These are phyloP conservation scores for Tinamus major DNA, from an alignment of 2,797 vertebrate genomes.

Conservation along the genomic window DNA sequence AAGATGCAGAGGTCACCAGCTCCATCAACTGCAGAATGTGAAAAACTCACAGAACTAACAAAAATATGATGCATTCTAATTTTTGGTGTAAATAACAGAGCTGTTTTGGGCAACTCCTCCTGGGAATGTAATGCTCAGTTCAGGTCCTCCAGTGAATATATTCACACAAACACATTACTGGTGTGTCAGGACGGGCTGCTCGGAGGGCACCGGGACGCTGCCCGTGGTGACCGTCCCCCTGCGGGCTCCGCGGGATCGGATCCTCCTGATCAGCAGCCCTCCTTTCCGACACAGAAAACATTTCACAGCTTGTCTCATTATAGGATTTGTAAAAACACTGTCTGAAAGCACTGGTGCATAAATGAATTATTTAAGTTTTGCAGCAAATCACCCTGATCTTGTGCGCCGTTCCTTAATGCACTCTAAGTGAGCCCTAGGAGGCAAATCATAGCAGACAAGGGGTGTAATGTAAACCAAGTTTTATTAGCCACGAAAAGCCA, in stretches of 20 bases:
- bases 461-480: slow-evolving; percentile 89
- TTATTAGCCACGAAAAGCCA: slow-evolving; percentile 84
- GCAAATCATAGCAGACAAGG: slow-evolving; percentile 83
- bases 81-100: not conserved
- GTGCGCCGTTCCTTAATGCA: slow-evolving; percentile 84
- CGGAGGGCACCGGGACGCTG: not conserved
- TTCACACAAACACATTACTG: not conserved
- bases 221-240: slow-evolving; percentile 48
- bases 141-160: not conserved
- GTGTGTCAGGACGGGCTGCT: not conserved
- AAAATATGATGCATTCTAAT: not conserved
- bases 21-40: not conserved
- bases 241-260: slow-evolving; percentile 69
- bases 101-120: not conserved
- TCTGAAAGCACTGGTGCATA: slow-evolving; percentile 87
- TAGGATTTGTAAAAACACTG: slow-evolving; percentile 90
- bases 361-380: slow-evolving; percentile 93
- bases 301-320: slow-evolving; percentile 93
- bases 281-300: slow-evolving; percentile 78
- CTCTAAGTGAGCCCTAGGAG: slow-evolving; percentile 88
- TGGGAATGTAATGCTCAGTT: not conserved
- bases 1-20: not conserved
- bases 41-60: not conserved
- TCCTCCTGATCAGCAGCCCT: slow-evolving; percentile 57
- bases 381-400: slow-evolving; percentile 83